Conservation (phyloP, 2,113 vertebrate genomes). For the Leptocoma aspasia region DNA sequence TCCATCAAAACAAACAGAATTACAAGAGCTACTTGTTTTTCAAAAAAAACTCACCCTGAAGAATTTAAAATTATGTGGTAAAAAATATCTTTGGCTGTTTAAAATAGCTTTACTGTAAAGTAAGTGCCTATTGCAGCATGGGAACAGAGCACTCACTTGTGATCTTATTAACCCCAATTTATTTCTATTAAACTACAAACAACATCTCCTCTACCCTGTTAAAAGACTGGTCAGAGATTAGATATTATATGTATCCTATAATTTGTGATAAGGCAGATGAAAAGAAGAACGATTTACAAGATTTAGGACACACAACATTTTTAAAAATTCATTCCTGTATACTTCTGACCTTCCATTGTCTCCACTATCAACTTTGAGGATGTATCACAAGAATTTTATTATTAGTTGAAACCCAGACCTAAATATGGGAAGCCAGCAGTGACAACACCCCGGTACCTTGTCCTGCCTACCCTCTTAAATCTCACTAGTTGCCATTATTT, state of each 20-base stretch:
- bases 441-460: not conserved
- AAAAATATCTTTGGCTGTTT: not conserved
- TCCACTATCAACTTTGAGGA: not conserved
- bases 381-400: not conserved
- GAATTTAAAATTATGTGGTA: not conserved
- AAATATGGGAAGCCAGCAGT: not conserved
- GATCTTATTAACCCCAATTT: not conserved
- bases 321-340: not conserved
- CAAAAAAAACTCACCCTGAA: not conserved
- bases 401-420: not conserved
- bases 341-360: not conserved
- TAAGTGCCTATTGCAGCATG: not conserved
- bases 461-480: not conserved
- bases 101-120: not conserved
- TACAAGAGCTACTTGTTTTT: not conserved
- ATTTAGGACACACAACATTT: not conserved
- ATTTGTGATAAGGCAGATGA: fast-evolving
- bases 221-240: not conserved
- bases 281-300: not conserved
- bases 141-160: not conserved
- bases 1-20: not conserved
- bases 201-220: not conserved
- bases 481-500: not conserved
- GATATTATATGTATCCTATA: not conserved
- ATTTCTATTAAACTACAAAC: not conserved